Evolutionary conservation across 2,797 vertebrate genomes (phyloP).

Genomic region (Antrozous pallidus): DNA sequence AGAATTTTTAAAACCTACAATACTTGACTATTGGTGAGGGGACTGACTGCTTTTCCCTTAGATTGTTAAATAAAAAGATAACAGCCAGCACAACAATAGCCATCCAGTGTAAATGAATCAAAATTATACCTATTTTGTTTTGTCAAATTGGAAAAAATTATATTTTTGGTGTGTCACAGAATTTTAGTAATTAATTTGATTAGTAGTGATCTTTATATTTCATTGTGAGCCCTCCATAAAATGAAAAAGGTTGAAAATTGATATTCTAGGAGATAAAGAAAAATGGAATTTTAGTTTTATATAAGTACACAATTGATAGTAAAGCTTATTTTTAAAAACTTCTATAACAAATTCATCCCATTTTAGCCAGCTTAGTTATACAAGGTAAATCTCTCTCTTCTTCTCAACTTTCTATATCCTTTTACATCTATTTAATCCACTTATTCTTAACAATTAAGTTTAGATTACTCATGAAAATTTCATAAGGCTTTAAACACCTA

Average conservation of each 20-base stretch:
- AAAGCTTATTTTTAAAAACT: background rate
- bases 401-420: background rate
- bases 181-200: background rate
- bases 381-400: background rate
- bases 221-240: background rate
- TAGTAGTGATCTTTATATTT: too few species aligned
- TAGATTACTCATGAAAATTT: background rate
- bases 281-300: background rate
- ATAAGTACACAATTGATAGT: background rate
- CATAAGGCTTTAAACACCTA: background rate
- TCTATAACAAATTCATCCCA: background rate
- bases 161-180: background rate
- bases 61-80: background rate
- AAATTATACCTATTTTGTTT: background rate
- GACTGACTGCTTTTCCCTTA: background rate
- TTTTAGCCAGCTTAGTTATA: background rate
- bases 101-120: background rate
- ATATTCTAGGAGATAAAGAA: background rate
- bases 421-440: background rate
- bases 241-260: background rate
- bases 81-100: background rate
- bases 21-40: background rate
- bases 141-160: background rate
- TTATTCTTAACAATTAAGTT: background rate
- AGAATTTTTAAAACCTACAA: background rate